Base-by-base conservation (phyloP, 2,113 vertebrate species). In the Oxyura jamaicensis region DNA sequence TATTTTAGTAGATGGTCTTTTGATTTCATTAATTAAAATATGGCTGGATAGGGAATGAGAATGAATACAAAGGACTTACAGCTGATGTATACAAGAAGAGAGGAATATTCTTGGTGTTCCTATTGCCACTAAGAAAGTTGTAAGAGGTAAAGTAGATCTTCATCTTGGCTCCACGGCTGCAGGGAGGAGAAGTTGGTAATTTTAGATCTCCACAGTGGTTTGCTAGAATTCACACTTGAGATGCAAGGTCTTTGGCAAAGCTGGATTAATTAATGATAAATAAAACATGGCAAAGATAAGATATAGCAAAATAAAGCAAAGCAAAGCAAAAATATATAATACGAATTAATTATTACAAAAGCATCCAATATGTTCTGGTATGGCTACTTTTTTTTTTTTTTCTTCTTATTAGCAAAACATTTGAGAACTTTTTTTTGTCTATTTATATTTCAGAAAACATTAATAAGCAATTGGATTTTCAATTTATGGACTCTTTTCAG, bases 1-100 rank as follows among this genome's bases (percentile, higher is more conserved):
- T 96, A 96, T 96, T 96, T 96, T 96, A 74, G 88, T 94, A 93
- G 96, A 94, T 92, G 53, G 59, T 63, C 88, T 93, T 95, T 92
- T 91, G 74, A 95, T 96, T 96, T 91, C 58, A 71, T 92, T 93
- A 95, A 95, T 94, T 96, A 84, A 94, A 92, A 84, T 94, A 91
- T 0, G 50, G n/a, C 74, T 89, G 77, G 74, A 20, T 33, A 66
- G 50, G 91, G 88, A 86, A 59, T 10, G 58, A 86, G 83, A 48
- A 35, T 0, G 81, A 94, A 76, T 69, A 85, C 81, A 85, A 60
- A 78, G 58, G 69, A 55, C 8, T 69, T 76, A 82, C 0, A 3
- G 52, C 18, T 68, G 69, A 69, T 85, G 50, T 35, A 35, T 11
- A 84, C 77, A 91, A 58, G 69, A 50, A 41, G 62, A 74, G 74